Base-by-base conservation (phyloP, 2,113 vertebrate genomes). In the Machaerirhynchus nigripectus region DNA sequence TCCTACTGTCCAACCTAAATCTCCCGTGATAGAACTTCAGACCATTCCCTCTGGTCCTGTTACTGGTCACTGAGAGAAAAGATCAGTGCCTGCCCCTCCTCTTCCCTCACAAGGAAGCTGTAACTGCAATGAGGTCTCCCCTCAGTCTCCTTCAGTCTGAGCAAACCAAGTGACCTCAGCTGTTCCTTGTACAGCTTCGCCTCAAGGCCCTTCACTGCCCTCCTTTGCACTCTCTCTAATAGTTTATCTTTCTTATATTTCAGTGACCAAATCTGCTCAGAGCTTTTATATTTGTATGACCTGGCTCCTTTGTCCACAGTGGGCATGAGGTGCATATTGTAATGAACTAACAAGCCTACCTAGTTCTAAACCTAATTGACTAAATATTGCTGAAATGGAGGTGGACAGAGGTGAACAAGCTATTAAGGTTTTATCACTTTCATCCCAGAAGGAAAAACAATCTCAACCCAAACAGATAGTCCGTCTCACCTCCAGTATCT, bases 151-250 rank as follows among this genome's bases (percentile, higher is more conserved):
- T 50, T 4, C 18, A 46, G 33, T 1, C 28, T 53, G 55, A 33
- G 23, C 33, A 44, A 28, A 46, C 14, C 3, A 3, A 52, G 11
- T 68, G 21, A 5, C 12, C 18, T 69, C 27, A 60, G 53, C 14
- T 0, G 0, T 39, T 53, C 33, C 27, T 69, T 22, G 10, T 7
- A 27, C 0, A 0, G 12, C 55, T 87, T 46, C 23, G 8, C 28
- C 33, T 61, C 23, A n/a, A 61, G 23, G 28, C 23, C 16, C 8
- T n/a, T 78, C 10, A 6, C 15, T 69, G 18, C 18, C 37, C 10
- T 60, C 15, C 46, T 28, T 69, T 39, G 47, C 28, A 53, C 55
- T 46, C 33, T 35, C 27, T 70, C 19, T 14, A 46, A 20, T 30
- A 28, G 15, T 30, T 39, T 39, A 39, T 61, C 27, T 42, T 77